Conservation (phyloP, 2,888 invertebrate species). For the Stenotaenia linearis region DNA sequence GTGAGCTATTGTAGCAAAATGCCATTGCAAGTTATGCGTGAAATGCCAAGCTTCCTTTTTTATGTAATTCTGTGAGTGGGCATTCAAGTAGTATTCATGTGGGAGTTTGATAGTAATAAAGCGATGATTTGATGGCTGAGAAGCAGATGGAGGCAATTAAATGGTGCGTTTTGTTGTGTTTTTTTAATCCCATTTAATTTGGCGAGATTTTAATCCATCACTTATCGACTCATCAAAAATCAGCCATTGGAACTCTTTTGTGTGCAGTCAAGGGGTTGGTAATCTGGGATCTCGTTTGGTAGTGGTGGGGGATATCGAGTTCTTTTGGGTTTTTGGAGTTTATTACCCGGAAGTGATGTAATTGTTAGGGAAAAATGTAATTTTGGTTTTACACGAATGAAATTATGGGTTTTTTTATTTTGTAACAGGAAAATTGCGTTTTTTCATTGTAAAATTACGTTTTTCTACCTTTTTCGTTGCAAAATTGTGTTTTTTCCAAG, state of each 20-base stretch:
- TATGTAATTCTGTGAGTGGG: not conserved
- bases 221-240: not conserved
- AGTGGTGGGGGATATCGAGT: no score
- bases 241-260: not conserved
- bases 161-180: not conserved
- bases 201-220: not conserved
- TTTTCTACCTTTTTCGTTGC: no score
- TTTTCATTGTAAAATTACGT: no score
- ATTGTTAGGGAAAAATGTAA: no score
- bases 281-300: no score
- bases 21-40: not conserved
- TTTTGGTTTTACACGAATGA: no score
- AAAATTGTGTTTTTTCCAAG: no score
- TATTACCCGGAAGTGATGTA: no score
- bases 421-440: no score
- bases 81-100: not conserved
- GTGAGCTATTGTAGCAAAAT: not conserved
- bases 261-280: not conserved
- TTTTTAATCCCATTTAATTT: not conserved
- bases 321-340: no score
- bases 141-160: not conserved
- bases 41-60: not conserved
- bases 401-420: no score
- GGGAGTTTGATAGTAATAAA: not conserved
- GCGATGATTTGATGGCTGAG: not conserved